Evolutionary conservation across 92 coral and sea anemone genomes (phyloP), one percentile per base, ranked within the genome.

Genomic region (Heliopora coerulea): DNA sequence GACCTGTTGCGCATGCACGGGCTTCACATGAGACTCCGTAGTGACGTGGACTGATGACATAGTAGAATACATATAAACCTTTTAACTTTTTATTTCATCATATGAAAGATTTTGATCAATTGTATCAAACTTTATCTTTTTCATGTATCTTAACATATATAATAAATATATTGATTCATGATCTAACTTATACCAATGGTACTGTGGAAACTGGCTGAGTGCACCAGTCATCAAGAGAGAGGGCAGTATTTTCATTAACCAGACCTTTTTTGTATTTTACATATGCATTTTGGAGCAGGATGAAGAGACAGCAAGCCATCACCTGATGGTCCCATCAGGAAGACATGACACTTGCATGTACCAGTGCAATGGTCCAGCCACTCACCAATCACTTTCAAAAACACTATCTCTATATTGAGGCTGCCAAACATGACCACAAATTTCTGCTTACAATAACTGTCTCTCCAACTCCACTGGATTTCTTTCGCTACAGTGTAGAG

Each of bases 401-500:
- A 48, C 7, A 74, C 70, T 83, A 83, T 83, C 28, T 83, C 83
- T 23, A 77, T 77, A 26, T 83, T 83, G 30, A 83, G 49, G 0
- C 87, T 83, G 21, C 42, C 42, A 37, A 37, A 37, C 11, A 83
- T 70, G 49, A 83, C 84, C 17, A 82, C 39, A 52, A 62, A 84
- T 31, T 59, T 73, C 50, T 59, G 65, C 52, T 83, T 80, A 6
- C 77, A 72, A 61, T 50, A 61, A 21, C 19, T 50, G 41, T 50
- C 52, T 64, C 62, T 27, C 37, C 26, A 27, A 26, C 41, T 42
- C 84, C 84, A 84, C 42, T 79, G 84, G 54, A 84, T 84, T 41
- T 79, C 84, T 35, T 79, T 84, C 17, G 88, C 88, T 24, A 84
- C n/a, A 54, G 84, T 84, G 59, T 54, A 84, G n/a, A 9, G 84